Base-by-base conservation (phyloP, 2,888 invertebrate species). In the Euclidia mi region DNA sequence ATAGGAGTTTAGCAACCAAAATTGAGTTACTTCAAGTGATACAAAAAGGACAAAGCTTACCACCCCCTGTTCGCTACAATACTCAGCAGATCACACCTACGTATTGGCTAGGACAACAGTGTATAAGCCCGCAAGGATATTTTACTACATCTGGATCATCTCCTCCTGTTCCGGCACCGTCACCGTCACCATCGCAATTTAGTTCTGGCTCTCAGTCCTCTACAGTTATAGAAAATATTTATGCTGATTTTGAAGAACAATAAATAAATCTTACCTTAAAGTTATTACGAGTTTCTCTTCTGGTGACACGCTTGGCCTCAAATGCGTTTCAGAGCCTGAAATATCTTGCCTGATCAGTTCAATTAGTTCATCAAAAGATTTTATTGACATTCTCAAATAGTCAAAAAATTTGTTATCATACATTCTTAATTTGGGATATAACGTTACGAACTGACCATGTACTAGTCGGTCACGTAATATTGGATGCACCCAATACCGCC, bases 341-440 rank as follows among this genome's bases (percentile, higher is more conserved):
- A 79, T 56, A 65, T 78, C 69, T 65, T 74, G 46, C 57, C 59
- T 71, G 57, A 78, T 73, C 48, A 78, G n/a, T n/a, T n/a, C n/a
- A n/a, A n/a, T n/a, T n/a, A n/a, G n/a, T n/a, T n/a, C n/a, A n/a
- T n/a, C n/a, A n/a, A n/a, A n/a, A n/a, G n/a, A n/a, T n/a, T n/a
- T n/a, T n/a, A n/a, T n/a, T n/a, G n/a, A n/a, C n/a, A n/a, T n/a
- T n/a, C n/a, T n/a, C n/a, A n/a, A n/a, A n/a, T n/a, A n/a, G n/a
- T n/a, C n/a, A n/a, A n/a, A 76, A 70, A 79, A 74, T 62, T 69
- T 71, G 14, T 58, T 56, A 44, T 65, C 67, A 65, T 61, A 69
- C 60, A 62, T 63, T 72, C 76, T 77, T 64, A 73, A 68, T 49
- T 78, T 78, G 48, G 75, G 72, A 75, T n/a, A n/a, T n/a, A n/a